These are phyloP conservation scores for Gnathonemus echidnorhynchus DNA, from an alignment of 2,113 vertebrate species.

Conservation along the genomic window DNA sequence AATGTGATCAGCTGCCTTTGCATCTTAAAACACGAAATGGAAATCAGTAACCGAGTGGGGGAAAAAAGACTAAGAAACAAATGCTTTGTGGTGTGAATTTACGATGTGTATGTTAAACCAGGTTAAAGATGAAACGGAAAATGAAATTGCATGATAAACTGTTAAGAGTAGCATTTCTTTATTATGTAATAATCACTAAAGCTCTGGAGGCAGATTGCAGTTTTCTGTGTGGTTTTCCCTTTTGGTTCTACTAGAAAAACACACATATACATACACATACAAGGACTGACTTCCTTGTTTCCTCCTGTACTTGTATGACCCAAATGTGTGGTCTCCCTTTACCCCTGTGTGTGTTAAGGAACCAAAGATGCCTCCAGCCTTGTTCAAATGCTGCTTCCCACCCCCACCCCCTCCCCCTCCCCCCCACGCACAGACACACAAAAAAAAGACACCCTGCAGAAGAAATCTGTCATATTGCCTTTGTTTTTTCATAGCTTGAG, in stretches of 20 bases:
- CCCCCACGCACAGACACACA: slow-evolving; percentile 45
- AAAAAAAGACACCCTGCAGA: slow-evolving; percentile 66
- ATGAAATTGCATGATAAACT: slow-evolving; percentile 7
- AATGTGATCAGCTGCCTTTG: neutral
- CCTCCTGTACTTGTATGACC: slow-evolving; percentile 49
- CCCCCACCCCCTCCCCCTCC: slow-evolving; percentile 69
- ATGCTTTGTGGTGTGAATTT: neutral
- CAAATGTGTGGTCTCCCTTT: slow-evolving; percentile 74
- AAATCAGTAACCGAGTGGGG: neutral
- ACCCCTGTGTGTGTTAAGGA: slow-evolving; percentile 81
- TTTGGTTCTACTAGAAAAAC: slow-evolving; percentile 42
- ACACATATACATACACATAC: slow-evolving; percentile 28
- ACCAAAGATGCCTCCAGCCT: slow-evolving; percentile 99
- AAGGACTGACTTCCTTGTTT: slow-evolving; percentile 49
- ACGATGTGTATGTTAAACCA: neutral
- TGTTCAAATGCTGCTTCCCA: slow-evolving; percentile 91
- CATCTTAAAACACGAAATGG: neutral
- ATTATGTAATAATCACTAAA: neutral
- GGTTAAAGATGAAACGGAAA: neutral
- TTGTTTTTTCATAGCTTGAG: slow-evolving; percentile 82
- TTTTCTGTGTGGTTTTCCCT: slow-evolving; percentile 6
- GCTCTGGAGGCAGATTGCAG: neutral
- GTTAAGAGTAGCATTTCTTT: neutral
- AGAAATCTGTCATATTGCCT: slow-evolving; percentile 55
- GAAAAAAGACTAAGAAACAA: neutral